Evolutionary conservation across 2,113 vertebrate species (phyloP).

Genomic region (Oryctolagus cuniculus): mOryCun1.1 NC_091443.1:2226501-2227000

Average conservation of each 20-base stretch:
- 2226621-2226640: not conserved
- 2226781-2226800: constrained; percentile 54
- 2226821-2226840: constrained; percentile 10
- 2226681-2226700: constrained; percentile 50
- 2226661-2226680: constrained; percentile 54
- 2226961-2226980: too few species aligned
- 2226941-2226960: not conserved
- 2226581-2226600: not conserved
- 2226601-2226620: constrained; percentile 26
- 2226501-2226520: not conserved
- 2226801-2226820: constrained; percentile 38
- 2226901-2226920: not conserved
- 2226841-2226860: constrained; percentile 31
- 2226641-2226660: not conserved
- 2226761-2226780: too few species aligned
- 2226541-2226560: not conserved
- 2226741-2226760: constrained; percentile 36
- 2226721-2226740: constrained; percentile 27
- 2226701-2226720: not conserved
- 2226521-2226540: not conserved
- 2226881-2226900: constrained; percentile 63
- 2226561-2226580: not conserved
- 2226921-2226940: too few species aligned
- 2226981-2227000: too few species aligned
- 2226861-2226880: constrained; percentile 43